Evolutionary conservation across 2,113 vertebrate genomes (phyloP).

Genomic region (Monopterus albus): DNA sequence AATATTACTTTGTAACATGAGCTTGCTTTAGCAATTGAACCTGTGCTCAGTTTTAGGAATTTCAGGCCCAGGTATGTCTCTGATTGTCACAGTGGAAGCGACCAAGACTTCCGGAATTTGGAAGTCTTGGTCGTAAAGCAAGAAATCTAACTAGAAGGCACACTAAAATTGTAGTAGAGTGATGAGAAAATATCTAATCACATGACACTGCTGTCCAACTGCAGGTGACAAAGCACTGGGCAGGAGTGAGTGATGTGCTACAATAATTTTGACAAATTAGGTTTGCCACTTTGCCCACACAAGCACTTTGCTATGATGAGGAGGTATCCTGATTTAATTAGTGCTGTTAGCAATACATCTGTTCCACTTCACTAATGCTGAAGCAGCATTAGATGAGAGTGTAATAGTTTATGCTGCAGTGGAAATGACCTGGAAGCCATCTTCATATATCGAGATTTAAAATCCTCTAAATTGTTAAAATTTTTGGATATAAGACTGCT

Average conservation of each 20-base stretch:
- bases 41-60: too few relatives aligned
- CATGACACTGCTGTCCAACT: too few relatives aligned
- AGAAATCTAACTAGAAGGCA: too few relatives aligned
- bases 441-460: too few relatives aligned
- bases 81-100: too few relatives aligned
- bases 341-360: neutral
- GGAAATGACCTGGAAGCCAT: conserved; percentile 1
- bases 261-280: conserved; percentile 3
- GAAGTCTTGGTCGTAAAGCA: too few relatives aligned
- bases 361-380: conserved; percentile 12
- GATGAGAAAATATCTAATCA: conserved; percentile 1
- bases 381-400: neutral
- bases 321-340: conserved; percentile 14
- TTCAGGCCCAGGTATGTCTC: too few relatives aligned
- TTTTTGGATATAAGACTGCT: too few relatives aligned
- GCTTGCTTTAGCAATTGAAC: neutral
- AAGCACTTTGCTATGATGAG: neutral
- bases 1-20: too few relatives aligned
- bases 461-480: too few relatives aligned
- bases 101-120: too few relatives aligned
- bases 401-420: neutral
- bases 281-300: conserved; percentile 1
- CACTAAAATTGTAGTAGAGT: neutral
- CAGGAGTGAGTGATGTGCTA: neutral
- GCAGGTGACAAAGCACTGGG: neutral